These are phyloP conservation scores for Frankliniella intonsa DNA, from an alignment of 2,888 invertebrate species.

Conservation along the genomic window DNA sequence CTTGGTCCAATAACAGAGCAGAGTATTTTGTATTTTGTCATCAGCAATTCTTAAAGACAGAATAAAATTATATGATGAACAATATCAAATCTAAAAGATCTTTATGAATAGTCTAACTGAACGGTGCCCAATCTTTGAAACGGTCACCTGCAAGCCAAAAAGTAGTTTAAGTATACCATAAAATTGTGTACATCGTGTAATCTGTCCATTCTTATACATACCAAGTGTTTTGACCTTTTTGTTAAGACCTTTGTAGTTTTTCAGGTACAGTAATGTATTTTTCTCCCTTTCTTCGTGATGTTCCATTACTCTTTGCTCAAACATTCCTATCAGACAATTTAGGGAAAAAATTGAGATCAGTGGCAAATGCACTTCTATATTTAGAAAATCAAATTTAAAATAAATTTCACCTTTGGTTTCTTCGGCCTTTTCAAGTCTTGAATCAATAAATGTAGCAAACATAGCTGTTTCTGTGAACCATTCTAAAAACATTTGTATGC, in stretches of 20 bases:
- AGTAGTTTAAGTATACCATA: neutral
- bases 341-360: neutral
- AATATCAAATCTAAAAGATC: neutral
- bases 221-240: conserved; percentile 42
- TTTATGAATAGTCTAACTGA: conserved; percentile 35
- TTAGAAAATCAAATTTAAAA: neutral
- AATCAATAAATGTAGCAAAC: conserved; percentile 70
- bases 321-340: conserved; percentile 41
- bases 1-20: neutral
- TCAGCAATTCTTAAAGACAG: neutral
- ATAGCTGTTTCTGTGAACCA: conserved; percentile 86
- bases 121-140: conserved; percentile 44
- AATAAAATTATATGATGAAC: neutral
- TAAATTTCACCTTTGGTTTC: conserved; percentile 42
- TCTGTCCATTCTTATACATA: conserved; percentile 30
- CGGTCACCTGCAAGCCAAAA: conserved; percentile 42
- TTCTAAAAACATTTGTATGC: conserved; percentile 68
- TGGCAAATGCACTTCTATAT: neutral
- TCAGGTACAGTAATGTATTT: conserved; percentile 36
- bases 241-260: conserved; percentile 40
- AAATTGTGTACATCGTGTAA: conserved; percentile 14
- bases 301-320: conserved; percentile 44
- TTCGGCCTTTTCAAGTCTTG: conserved; percentile 42
- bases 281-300: conserved; percentile 42
- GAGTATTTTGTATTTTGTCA: neutral